These are phyloP conservation scores for Auanema freiburgensis DNA, from an alignment of 2,888 invertebrate species.

Conservation along the genomic window DNA sequence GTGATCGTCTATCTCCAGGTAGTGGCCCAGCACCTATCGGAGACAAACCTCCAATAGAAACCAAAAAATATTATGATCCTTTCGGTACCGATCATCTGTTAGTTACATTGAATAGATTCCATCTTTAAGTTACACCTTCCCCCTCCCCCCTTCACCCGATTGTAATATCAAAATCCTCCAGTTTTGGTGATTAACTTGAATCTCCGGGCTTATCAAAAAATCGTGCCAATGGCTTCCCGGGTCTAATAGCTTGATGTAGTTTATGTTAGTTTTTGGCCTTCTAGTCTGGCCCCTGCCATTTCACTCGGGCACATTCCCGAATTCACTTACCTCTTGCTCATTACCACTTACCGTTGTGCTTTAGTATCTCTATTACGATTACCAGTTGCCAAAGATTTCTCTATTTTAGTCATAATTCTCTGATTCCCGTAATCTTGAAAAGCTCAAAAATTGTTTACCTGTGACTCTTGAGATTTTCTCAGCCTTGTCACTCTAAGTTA, in stretches of 20 bases:
- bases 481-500: background rate
- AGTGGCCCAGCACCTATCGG: constrained; percentile 20
- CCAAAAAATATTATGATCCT: constrained; percentile 40
- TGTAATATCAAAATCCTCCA: background rate
- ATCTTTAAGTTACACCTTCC: constrained; percentile 5
- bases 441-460: no score
- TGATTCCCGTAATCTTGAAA: no score
- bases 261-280: constrained; percentile 1
- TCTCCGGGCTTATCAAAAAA: constrained; percentile 5
- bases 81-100: constrained; percentile 41
- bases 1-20: constrained; percentile 26
- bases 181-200: background rate
- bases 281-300: constrained; percentile 12
- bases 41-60: constrained; percentile 10
- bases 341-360: constrained; percentile 23
- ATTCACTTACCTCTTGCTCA: constrained; percentile 24
- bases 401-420: constrained; percentile 2
- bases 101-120: constrained; percentile 22
- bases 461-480: background rate
- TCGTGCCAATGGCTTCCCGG: constrained; percentile 5
- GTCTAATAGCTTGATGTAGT: background rate
- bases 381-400: constrained; percentile 5
- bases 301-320: constrained; percentile 13
- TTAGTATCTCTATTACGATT: constrained; percentile 11
- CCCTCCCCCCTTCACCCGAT: constrained; percentile 2